Percentiles rank a stretch among this genome's conserved stretches.
Conservation (phyloP, 2,888 invertebrate genomes). For the Chymomyza fuscimana region DNA sequence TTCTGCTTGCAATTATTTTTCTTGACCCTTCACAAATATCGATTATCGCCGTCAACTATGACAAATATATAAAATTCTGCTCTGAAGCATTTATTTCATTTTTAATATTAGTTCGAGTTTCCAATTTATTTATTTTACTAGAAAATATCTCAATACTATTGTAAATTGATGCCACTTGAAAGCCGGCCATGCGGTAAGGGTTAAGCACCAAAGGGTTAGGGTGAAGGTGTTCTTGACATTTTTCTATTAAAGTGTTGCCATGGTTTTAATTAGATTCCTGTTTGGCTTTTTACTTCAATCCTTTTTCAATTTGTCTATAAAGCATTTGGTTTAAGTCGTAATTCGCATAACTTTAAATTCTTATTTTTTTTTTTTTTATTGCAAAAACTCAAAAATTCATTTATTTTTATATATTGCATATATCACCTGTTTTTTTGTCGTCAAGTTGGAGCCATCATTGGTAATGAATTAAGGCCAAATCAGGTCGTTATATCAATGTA, state of each 20-base stretch:
- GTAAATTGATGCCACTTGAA: slow-evolving; percentile 36
- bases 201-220: not conserved
- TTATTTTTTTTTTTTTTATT: too few species aligned
- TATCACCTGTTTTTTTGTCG: too few species aligned
- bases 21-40: not conserved
- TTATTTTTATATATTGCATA: too few species aligned
- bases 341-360: too few species aligned
- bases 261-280: slow-evolving; percentile 30
- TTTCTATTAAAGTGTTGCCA: not conserved
- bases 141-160: not conserved
- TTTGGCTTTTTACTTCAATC: slow-evolving; percentile 13
- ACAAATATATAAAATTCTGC: slow-evolving; percentile 12
- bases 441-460: too few species aligned
- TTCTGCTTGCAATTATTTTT: slow-evolving; percentile 28
- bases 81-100: slow-evolving; percentile 24
- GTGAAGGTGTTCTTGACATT: not conserved
- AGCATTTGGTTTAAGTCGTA: not conserved
- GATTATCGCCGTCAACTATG: not conserved
- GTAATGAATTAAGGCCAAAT: too few species aligned
- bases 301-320: not conserved
- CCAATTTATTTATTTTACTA: too few species aligned
- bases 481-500: too few species aligned
- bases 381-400: too few species aligned
- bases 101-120: slow-evolving; percentile 12
- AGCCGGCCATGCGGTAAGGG: not conserved